These are phyloP conservation scores for Danio jaintianensis DNA, from an alignment of 2,797 vertebrate genomes.

Conservation along the genomic window DNA sequence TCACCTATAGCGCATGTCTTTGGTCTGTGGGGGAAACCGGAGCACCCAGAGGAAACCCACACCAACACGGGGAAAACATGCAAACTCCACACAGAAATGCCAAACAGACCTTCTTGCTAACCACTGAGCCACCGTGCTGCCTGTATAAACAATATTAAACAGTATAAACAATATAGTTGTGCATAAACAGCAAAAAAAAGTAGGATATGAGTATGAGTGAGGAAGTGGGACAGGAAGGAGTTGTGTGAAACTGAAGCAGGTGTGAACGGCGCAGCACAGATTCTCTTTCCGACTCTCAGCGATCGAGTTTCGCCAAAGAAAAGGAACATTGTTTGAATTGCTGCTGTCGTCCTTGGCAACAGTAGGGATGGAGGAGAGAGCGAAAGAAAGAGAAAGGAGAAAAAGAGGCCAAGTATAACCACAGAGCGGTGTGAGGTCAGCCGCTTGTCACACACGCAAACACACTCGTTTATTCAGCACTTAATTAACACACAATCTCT, in stretches of 20 bases:
- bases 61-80: too few species aligned
- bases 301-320: slow-evolving; percentile 73
- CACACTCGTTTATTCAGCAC: slow-evolving; percentile 55
- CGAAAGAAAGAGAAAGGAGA: slow-evolving; percentile 44
- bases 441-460: slow-evolving; percentile 54
- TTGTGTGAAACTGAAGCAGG: slow-evolving; percentile 32
- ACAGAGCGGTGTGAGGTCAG: slow-evolving; percentile 55
- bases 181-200: too few species aligned
- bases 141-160: too few species aligned
- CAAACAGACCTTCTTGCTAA: too few species aligned
- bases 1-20: too few species aligned
- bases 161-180: too few species aligned
- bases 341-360: slow-evolving; percentile 75
- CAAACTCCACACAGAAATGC: too few species aligned
- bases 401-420: slow-evolving; percentile 60
- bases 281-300: slow-evolving; percentile 34
- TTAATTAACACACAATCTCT: slow-evolving; percentile 61
- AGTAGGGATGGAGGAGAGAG: slow-evolving; percentile 59
- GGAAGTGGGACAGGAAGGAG: slow-evolving; percentile 25
- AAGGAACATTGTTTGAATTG: slow-evolving; percentile 73
- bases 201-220: neutral
- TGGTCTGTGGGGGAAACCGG: too few species aligned
- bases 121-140: too few species aligned
- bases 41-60: too few species aligned
- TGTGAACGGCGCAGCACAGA: slow-evolving; percentile 33